A percentile compares a stretch with the other conserved stretches of the same genome.
These are phyloP conservation scores for Carlito syrichta DNA, from an alignment of 2,113 vertebrate genomes.

Conservation along the genomic window DNA sequence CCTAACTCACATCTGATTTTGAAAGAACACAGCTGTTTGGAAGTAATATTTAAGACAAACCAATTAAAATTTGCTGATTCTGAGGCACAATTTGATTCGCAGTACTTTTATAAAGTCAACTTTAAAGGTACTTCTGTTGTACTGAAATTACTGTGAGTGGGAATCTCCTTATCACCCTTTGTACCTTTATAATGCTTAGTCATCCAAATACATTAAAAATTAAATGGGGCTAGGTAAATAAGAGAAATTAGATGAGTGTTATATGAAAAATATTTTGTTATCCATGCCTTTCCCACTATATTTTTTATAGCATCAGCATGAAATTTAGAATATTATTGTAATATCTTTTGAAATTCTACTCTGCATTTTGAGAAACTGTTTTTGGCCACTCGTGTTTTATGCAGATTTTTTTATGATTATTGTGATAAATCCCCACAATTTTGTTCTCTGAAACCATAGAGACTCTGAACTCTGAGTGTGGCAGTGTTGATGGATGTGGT, in stretches of 20 bases:
- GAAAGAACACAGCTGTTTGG: background rate
- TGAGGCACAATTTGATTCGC: background rate
- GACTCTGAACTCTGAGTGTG: constrained; percentile 15
- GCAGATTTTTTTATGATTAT: constrained; percentile 58
- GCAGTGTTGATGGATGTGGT: constrained; percentile 47
- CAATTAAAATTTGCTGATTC: background rate
- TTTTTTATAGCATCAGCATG: background rate
- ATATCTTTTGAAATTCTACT: constrained; percentile 39
- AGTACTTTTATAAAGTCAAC: background rate
- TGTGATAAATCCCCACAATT: constrained; percentile 52
- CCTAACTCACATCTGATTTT: constrained; percentile 13
- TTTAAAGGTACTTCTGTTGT: constrained; percentile 23
- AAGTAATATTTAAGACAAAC: background rate
- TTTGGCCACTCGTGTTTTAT: constrained; percentile 49
- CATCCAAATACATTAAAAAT: constrained; percentile 4
- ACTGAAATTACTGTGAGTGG: background rate
- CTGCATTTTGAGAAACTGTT: constrained; percentile 6
- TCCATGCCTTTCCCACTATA: background rate
- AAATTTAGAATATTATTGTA: constrained; percentile 5
- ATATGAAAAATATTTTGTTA: background rate
- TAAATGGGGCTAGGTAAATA: background rate
- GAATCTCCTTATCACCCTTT: constrained; percentile 21
- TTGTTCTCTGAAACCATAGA: constrained; percentile 34
- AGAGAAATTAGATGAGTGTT: constrained; percentile 19
- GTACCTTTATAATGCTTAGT: background rate